Base-by-base conservation (phyloP, 2,797 vertebrate species). In the Eupleurogrammus muticus region DNA sequence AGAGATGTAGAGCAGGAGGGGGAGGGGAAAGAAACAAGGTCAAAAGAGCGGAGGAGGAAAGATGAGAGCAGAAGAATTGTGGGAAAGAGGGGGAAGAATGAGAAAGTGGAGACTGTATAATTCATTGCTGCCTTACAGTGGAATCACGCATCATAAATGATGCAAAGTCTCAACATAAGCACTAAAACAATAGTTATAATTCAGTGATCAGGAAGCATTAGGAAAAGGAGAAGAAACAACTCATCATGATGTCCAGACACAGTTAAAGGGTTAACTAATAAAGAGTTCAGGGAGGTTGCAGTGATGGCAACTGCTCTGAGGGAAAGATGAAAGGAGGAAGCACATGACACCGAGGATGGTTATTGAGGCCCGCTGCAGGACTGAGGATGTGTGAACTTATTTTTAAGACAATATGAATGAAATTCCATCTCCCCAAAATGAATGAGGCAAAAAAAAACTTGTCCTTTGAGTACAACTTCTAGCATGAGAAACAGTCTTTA, bases 61-160 rank as follows among this genome's bases (percentile, higher is more conserved):
- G 62, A 36, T 55, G n/a, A 58, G 60, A 66, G 48, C 23, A 58
- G 52, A 62, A 23, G 46, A 60, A 49, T 24, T 60, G 60, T 35
- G 6, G 55, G 49, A 28, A 34, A 70, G 63, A 42, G 24, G 46
- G 51, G 47, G 32, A 50, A 65, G 56, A 66, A 28, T 35, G 19
- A 9, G 16, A 38, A 35, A 36, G 53, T 56, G 47, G 24, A 77
- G 48, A 66, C 42, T 88, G 46, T 79, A 89, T 90, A 80, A 93
- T 90, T 91, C 55, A 92, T 88, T 10, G 38, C 49, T 60, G 36
- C 16, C 6, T 5, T 19, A 32, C 52, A 48, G 47, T 19, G 60
- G 58, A 70, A 81, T 85, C 73, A 70, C 16, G 3, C 28, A 46
- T 57, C 55, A 78, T 86, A 59, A 90, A 87, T 20, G 85, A 89